These are phyloP conservation scores for Apodemia duryi DNA, from an alignment of 2,888 invertebrate genomes.

Conservation along the genomic window DNA sequence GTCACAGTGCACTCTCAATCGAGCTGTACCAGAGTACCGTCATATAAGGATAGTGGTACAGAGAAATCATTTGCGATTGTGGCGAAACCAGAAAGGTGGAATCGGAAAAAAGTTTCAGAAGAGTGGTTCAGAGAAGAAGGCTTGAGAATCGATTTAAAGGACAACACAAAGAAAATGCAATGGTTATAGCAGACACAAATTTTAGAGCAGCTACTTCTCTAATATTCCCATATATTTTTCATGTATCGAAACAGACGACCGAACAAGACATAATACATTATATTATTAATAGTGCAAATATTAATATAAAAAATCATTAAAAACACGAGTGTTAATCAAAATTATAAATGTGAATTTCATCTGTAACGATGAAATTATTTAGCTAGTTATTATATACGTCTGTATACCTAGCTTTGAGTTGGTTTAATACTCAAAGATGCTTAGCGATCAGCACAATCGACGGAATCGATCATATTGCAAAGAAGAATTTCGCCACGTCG, in stretches of 20 bases:
- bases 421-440: too few relatives aligned
- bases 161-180: constrained; percentile 22
- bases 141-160: constrained; percentile 25
- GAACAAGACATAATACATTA: constrained; percentile 29
- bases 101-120: constrained; percentile 3
- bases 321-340: too few relatives aligned
- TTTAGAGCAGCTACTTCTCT: constrained; percentile 13
- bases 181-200: constrained; percentile 7
- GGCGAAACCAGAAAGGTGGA: too few relatives aligned
- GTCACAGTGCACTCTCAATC: too few relatives aligned
- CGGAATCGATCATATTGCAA: too few relatives aligned
- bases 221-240: constrained; percentile 31
- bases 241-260: constrained; percentile 28
- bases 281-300: constrained; percentile 23
- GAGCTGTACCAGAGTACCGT: constrained; percentile 44
- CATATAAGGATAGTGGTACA: constrained; percentile 44
- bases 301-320: background rate
- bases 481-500: too few relatives aligned
- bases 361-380: too few relatives aligned
- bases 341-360: too few relatives aligned
- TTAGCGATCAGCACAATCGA: too few relatives aligned
- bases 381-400: too few relatives aligned
- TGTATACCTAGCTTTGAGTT: too few relatives aligned
- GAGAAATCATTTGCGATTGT: too few relatives aligned
- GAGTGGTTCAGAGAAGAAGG: constrained; percentile 26